phyloP scores from a whole-genome alignment of 2,888 invertebrate genomes.

The Andrena minutula region DNA sequence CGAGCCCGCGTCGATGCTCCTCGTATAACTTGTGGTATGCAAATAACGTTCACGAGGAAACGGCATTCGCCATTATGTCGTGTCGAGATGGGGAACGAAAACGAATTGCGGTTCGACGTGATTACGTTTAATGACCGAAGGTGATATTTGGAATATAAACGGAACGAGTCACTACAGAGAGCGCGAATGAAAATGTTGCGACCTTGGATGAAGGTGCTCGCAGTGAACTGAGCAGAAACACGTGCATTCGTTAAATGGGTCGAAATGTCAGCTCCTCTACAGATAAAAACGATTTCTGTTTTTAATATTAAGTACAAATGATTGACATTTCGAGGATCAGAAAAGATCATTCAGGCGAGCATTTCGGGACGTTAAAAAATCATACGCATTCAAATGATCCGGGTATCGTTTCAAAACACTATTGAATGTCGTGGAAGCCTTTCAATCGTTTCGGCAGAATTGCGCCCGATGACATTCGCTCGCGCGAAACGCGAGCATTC shows the following conservation, averaged over 20 bases:
- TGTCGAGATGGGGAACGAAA: slow-evolving; percentile 4
- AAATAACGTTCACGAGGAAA: slow-evolving; percentile 40
- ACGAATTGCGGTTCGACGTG: slow-evolving; percentile 25
- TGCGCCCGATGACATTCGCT: background rate
- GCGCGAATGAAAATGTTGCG: background rate
- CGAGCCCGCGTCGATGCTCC: slow-evolving; percentile 10
- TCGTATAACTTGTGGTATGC: slow-evolving; percentile 37
- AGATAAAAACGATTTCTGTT: too few relatives aligned
- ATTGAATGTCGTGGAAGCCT: background rate
- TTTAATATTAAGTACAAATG: too few relatives aligned
- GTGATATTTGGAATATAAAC: background rate
- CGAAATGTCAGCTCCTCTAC: too few relatives aligned
- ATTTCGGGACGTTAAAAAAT: background rate
- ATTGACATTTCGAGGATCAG: too few relatives aligned
- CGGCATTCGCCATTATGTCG: background rate
- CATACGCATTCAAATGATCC: background rate
- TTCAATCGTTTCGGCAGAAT: background rate
- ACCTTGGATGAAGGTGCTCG: too few relatives aligned
- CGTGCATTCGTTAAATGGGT: too few relatives aligned
- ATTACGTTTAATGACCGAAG: background rate
- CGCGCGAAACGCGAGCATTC: background rate
- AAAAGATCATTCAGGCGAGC: background rate
- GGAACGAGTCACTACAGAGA: background rate
- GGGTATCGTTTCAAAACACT: background rate
- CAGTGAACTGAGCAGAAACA: too few relatives aligned